A percentile compares a stretch with the other conserved stretches of the same genome.
Evolutionary conservation across 2,888 invertebrate genomes (phyloP).

Genomic region (Fragum fragum): DNA sequence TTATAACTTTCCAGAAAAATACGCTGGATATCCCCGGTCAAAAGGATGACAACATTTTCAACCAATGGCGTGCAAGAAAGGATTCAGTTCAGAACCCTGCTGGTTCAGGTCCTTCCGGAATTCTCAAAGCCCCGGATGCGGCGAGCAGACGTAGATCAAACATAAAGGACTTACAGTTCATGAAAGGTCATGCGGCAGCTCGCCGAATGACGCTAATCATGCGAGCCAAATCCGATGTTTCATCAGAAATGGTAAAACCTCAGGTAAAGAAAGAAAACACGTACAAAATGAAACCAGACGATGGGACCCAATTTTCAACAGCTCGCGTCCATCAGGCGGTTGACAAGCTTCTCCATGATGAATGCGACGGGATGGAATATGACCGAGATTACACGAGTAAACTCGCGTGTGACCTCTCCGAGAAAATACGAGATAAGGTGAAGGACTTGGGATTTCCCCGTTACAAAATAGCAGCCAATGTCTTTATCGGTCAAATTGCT

Average conservation of each 20-base stretch:
- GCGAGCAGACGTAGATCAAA: slow-evolving; percentile 42
- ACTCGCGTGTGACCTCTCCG: slow-evolving; percentile 65
- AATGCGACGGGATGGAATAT: slow-evolving; percentile 61
- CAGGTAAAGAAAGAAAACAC: slow-evolving; percentile 71
- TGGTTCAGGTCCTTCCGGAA: neutral
- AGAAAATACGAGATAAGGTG: slow-evolving; percentile 67
- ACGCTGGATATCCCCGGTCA: slow-evolving; percentile 21
- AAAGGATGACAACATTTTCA: slow-evolving; percentile 49
- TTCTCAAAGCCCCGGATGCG: slow-evolving; percentile 10
- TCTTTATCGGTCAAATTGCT: slow-evolving; percentile 68
- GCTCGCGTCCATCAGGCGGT: slow-evolving; percentile 54
- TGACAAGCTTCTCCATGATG: slow-evolving; percentile 56
- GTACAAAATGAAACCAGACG: slow-evolving; percentile 72
- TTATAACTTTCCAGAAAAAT: slow-evolving; percentile 24
- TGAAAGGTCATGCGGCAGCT: slow-evolving; percentile 6
- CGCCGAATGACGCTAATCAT: slow-evolving; percentile 54
- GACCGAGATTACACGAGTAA: slow-evolving; percentile 60
- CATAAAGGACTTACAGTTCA: slow-evolving; percentile 36
- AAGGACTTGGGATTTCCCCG: slow-evolving; percentile 68
- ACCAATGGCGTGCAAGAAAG: slow-evolving; percentile 46
- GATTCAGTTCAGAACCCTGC: slow-evolving; percentile 36
- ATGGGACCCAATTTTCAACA: slow-evolving; percentile 49
- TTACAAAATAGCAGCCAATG: slow-evolving; percentile 71
- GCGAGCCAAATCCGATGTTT: slow-evolving; percentile 60
- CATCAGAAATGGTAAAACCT: slow-evolving; percentile 58